phyloP scores from a whole-genome alignment of 2,888 invertebrate species.

The Mechanitis mazaeus region DNA sequence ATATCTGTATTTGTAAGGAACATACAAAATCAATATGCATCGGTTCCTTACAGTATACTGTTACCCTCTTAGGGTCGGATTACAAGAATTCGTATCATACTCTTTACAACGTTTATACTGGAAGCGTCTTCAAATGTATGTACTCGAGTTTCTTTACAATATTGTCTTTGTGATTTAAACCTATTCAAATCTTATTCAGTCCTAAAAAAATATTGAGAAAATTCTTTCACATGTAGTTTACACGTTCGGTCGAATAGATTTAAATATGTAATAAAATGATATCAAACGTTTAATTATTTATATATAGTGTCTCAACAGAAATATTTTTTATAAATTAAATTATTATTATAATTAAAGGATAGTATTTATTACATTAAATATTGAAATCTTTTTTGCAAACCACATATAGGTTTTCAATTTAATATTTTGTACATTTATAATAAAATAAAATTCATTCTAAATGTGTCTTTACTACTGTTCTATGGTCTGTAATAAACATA shows the following conservation, averaged over 20 bases:
- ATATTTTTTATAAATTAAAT: too few relatives aligned
- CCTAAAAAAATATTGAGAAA: neutral
- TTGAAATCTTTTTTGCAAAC: too few relatives aligned
- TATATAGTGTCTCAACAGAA: too few relatives aligned
- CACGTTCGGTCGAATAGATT: too few relatives aligned
- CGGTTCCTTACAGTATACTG: neutral
- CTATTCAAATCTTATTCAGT: neutral
- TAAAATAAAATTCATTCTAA: too few relatives aligned
- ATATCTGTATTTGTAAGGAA: neutral
- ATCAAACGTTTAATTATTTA: too few relatives aligned
- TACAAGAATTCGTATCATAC: slow-evolving; percentile 2
- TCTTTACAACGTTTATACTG: neutral
- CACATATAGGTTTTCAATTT: too few relatives aligned
- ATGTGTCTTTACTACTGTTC: neutral
- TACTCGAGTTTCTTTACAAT: slow-evolving; percentile 1
- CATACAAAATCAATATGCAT: neutral
- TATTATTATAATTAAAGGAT: too few relatives aligned
- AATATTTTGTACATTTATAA: too few relatives aligned
- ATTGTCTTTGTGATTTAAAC: slow-evolving; percentile 3
- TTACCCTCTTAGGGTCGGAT: neutral
- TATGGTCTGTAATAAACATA: neutral
- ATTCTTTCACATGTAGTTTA: neutral
- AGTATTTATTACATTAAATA: too few relatives aligned
- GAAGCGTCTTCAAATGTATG: neutral
- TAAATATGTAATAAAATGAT: too few relatives aligned